Conservation (phyloP, 1,140 invertebrate species). For the Meloidogyne floridensis region DNA sequence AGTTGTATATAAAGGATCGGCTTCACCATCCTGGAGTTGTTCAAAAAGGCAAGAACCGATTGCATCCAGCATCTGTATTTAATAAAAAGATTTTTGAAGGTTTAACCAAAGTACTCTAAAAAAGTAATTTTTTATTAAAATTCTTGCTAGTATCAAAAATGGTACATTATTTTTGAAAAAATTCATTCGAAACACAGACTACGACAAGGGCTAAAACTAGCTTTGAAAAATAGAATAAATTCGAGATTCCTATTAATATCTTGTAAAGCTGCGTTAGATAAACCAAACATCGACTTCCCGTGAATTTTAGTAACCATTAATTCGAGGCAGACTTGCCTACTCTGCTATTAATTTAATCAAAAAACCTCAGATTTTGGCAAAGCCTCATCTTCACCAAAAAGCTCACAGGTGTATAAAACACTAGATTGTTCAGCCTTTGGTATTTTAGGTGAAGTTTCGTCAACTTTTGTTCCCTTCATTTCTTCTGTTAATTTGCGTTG, state of each 20-base stretch:
- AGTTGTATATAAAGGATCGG: constrained; percentile 40
- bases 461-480: not conserved
- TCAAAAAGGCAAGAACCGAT: constrained; percentile 40
- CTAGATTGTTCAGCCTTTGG: constrained; percentile 31
- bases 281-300: too few relatives aligned
- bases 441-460: constrained; percentile 16
- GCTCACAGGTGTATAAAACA: constrained; percentile 48
- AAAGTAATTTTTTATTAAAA: not conserved
- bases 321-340: too few relatives aligned
- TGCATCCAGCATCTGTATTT: constrained; percentile 36
- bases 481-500: constrained; percentile 25
- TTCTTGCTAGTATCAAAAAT: too few relatives aligned
- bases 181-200: too few relatives aligned
- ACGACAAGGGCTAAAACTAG: too few relatives aligned
- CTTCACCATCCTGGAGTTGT: constrained; percentile 25
- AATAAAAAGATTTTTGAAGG: not conserved
- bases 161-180: not conserved
- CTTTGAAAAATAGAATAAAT: too few relatives aligned
- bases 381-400: constrained; percentile 46
- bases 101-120: too few relatives aligned
- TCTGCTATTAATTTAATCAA: too few relatives aligned
- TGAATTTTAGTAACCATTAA: too few relatives aligned
- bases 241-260: too few relatives aligned
- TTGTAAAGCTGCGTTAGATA: too few relatives aligned
- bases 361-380: constrained; percentile 48